Conservation (phyloP, 2,888 invertebrate species). For the Microchrysa polita region DNA sequence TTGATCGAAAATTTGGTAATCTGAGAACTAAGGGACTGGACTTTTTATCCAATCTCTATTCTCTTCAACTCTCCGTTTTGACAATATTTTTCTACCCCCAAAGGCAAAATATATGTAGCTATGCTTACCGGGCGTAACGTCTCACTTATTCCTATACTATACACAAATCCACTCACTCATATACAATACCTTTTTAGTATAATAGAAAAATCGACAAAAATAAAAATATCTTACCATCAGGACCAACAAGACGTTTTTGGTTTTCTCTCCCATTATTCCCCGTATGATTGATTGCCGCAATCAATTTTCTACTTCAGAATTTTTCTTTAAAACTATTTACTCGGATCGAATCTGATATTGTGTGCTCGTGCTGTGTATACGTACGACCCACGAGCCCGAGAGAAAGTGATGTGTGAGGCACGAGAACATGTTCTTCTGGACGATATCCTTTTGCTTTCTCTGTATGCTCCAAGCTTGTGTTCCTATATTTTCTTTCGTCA, state of each 20-base stretch:
- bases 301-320: conserved; percentile 17
- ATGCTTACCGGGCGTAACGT: too few relatives aligned
- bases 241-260: background rate
- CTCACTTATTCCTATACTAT: background rate
- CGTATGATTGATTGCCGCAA: conserved; percentile 21
- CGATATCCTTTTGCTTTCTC: too few relatives aligned
- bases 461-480: background rate
- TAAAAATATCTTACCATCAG: conserved; percentile 5
- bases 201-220: background rate
- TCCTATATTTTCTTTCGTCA: background rate
- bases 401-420: too few relatives aligned
- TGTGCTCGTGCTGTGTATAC: too few relatives aligned
- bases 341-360: conserved; percentile 7
- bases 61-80: background rate
- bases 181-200: conserved; percentile 4
- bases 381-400: too few relatives aligned
- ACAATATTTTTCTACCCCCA: conserved; percentile 1
- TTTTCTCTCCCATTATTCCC: conserved; percentile 12
- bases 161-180: background rate
- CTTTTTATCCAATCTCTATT: too few relatives aligned
- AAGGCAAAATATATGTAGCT: too few relatives aligned
- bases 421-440: background rate
- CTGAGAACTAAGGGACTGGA: too few relatives aligned
- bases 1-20: too few relatives aligned
- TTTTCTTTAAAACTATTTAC: conserved; percentile 17